Base-by-base conservation (phyloP, 2,888 invertebrate species). In the Nymphalis polychloros region DNA sequence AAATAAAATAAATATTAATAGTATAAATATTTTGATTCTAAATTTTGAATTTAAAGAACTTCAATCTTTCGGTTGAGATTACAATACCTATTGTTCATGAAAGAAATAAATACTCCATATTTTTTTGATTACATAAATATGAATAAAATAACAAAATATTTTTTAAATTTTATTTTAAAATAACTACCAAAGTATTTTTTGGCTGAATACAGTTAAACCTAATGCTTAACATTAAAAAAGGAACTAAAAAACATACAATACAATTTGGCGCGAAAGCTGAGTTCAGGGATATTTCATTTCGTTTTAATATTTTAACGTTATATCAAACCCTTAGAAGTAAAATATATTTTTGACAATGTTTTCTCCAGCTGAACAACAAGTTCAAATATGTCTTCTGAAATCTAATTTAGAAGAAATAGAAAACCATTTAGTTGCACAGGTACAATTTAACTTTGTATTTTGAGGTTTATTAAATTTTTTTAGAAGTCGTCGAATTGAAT, bases 371-470 rank as follows among this genome's bases (percentile, higher is more conserved):
- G 79, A 88, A 68, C 89, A 88, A 74, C 89, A 91, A 81, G 76
- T 89, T 63, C 81, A 85, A 81, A 90, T 90, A 78, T 90, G 85
- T 77, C 77, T 89, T 64, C 72, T 90, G 1, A 89, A 90, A 76
- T 83, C 79, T 0, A 84, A 84, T 80, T 85, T 91, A 62, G 83
- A 88, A 75, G 83, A 86, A 76, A 87, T 90, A 69, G 85, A 82
- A 80, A 83, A 86, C 73, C 82, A 83, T 57, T 78, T 90, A 64
- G 75, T 85, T 27, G 73, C 77, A 20, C 89, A 89, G 77, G 91
- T 90, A 80, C 53, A 17, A 77, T 76, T 71, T 35, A 50, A 46
- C 63, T 20, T 41, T 23, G 52, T 60, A 16, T 27, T 47, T 64
- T 35, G 20, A 5, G n/a, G 3, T 67, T 31, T 19, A 27, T 23